phyloP scores from a whole-genome alignment of 2,797 vertebrate genomes.

The Mormyrops attenuatus region DNA sequence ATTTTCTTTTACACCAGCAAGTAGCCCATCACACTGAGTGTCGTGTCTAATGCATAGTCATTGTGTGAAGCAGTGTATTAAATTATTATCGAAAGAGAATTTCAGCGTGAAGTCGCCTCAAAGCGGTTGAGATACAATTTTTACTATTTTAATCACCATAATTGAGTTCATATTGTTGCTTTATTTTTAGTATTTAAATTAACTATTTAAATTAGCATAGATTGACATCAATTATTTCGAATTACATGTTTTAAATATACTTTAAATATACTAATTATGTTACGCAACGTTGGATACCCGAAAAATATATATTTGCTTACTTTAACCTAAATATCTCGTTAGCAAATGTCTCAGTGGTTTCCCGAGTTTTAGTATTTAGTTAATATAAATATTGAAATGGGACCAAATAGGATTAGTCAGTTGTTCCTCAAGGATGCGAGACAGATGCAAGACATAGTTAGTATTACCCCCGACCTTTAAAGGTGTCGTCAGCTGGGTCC shows the following conservation, averaged over 20 bases:
- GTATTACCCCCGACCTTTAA: conserved; percentile 30
- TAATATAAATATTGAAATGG: background rate
- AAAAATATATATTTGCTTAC: background rate
- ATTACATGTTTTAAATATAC: background rate
- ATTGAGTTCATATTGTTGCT: background rate
- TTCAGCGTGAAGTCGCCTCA: background rate
- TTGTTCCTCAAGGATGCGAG: background rate
- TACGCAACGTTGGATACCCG: background rate
- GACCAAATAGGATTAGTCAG: conserved; percentile 9
- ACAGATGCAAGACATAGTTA: background rate
- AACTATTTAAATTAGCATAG: background rate
- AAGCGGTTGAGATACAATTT: background rate
- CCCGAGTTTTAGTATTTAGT: background rate
- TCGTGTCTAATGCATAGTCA: background rate
- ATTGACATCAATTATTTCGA: background rate
- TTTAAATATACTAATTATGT: background rate
- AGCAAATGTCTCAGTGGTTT: background rate
- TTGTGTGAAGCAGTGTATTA: background rate
- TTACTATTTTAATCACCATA: background rate
- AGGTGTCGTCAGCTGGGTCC: conserved; percentile 38
- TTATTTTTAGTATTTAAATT: background rate
- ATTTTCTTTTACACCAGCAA: background rate
- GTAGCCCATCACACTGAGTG: background rate
- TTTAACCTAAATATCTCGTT: background rate
- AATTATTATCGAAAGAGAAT: background rate